Base-by-base conservation (phyloP, 2,113 vertebrate genomes). In the Ciconia stormi region DNA sequence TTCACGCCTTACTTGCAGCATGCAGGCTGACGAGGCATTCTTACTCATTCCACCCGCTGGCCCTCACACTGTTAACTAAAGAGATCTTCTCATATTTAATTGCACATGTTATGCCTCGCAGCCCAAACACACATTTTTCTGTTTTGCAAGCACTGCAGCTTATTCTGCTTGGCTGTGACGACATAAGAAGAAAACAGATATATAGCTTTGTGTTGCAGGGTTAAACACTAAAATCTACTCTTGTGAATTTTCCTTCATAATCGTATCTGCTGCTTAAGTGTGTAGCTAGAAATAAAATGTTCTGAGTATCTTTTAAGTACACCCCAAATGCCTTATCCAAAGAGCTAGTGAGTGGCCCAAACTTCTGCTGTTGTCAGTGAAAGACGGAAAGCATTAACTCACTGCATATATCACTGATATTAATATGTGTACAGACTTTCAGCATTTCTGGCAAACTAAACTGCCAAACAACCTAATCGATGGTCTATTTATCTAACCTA, bases 31-130 rank as follows among this genome's bases (percentile, higher is more conserved):
- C 10, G 18, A 34, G 12, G 32, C 21, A 26, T 29, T 36, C 79
- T 66, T 10, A 56, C 10, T 38, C 32, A 10, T n/a, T 10, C 59
- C 0, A 0, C 11, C n/a, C 49, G 32, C 13, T 3, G 3, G 66
- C 55, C 30, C 44, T 32, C 27, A n/a, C 46, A 23, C 22, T 5
- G 27, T 61, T 78, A 79, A 52, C 30, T 47, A 8, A n/a, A 69
- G 70, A 90, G 36, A 82, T 9, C 23, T 22, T 34, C 56, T 40
- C 30, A 3, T 17, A 30, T 71, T 72, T 80, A 85, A 67, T 47
- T 40, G 65, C 65, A 83, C 0, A 0, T 46, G 34, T 71, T 76
- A 71, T 12, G 38, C 86, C 72, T 65, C 53, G 61, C 40, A 84
- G 78, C 73, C 61, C 76, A 82, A 95, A 89, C 27, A 82, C 2